Evolutionary conservation across 2,113 vertebrate genomes (phyloP), one percentile per base, ranked within the genome.

Genomic region (Etia nguti): DNA sequence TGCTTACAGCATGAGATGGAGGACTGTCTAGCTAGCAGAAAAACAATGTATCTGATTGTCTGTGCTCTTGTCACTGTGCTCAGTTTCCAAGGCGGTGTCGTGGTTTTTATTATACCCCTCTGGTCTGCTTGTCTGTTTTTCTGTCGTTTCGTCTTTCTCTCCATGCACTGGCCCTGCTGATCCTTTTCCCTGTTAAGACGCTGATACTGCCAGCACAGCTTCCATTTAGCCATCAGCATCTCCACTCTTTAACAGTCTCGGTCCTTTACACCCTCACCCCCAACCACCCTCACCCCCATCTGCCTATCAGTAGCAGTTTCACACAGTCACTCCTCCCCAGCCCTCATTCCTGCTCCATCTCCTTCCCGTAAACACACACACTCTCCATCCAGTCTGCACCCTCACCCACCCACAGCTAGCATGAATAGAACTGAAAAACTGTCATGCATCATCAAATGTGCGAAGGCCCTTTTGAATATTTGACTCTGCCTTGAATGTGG

Each of bases 381-480:
- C 36, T 7, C 82, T 85, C 77, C 79, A 89, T 89, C 88, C 89
- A 91, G 80, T 85, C 90, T 90, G 83, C 88, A 83, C 82, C 87
- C 80, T 62, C 86, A 79, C 92, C 84, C 91, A 92, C 92, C 54
- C 91, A 80, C 81, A 83, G 82, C 81, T 84, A 36, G 90, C 89
- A 82, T 94, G 92, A 92, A 92, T 93, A 92, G 90, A 87, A 87
- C 86, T 87, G 89, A 91, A 94, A 94, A 93, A 90, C 85, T 90
- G 92, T 92, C 91, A 88, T 86, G 88, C 89, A 92, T 94, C 94
- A 94, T 94, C 93, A 94, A 91, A 93, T 91, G 91, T 90, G 92
- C 70, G 12, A 91, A 89, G 81, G 88, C 81, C 85, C 89, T 86
- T 94, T 92, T 90, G 85, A 93, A 92, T 94, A 54, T 83, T 55